A percentile compares a stretch with the other conserved stretches of the same genome.
phyloP scores from a whole-genome alignment of 2,113 vertebrate genomes.

The Cisticola juncidis region DNA sequence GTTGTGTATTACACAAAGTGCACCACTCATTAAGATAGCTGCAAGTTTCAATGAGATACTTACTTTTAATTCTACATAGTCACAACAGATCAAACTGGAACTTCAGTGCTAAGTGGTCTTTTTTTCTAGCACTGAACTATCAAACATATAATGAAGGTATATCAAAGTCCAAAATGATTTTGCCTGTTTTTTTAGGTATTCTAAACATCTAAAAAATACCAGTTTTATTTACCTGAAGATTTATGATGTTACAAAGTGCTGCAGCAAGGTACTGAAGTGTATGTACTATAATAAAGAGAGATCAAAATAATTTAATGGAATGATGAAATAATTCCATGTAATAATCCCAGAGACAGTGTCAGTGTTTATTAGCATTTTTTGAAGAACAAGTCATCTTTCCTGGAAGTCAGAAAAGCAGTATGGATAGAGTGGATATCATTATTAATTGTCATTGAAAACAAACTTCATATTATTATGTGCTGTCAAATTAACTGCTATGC shows the following conservation, averaged over 20 bases:
- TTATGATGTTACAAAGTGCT: neutral
- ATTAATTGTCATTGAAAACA: neutral
- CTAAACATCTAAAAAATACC: neutral
- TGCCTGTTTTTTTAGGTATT: neutral
- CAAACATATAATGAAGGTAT: neutral
- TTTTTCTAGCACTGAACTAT: neutral
- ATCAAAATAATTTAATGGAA: neutral
- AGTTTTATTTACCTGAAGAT: neutral
- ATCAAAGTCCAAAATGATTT: neutral
- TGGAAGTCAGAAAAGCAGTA: neutral
- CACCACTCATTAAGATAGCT: neutral
- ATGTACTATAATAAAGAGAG: neutral
- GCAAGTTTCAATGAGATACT: neutral
- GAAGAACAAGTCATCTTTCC: neutral
- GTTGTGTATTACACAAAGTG: neutral
- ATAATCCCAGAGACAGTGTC: neutral
- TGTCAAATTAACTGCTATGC: neutral
- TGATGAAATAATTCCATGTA: neutral
- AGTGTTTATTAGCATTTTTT: neutral
- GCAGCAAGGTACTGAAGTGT: neutral
- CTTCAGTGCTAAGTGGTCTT: neutral
- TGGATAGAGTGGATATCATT: neutral
- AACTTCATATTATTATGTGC: neutral
- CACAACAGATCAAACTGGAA: neutral
- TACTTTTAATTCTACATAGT: neutral